phyloP scores from a whole-genome alignment of 2,797 vertebrate genomes.

The Amphiprion clarkii region DNA sequence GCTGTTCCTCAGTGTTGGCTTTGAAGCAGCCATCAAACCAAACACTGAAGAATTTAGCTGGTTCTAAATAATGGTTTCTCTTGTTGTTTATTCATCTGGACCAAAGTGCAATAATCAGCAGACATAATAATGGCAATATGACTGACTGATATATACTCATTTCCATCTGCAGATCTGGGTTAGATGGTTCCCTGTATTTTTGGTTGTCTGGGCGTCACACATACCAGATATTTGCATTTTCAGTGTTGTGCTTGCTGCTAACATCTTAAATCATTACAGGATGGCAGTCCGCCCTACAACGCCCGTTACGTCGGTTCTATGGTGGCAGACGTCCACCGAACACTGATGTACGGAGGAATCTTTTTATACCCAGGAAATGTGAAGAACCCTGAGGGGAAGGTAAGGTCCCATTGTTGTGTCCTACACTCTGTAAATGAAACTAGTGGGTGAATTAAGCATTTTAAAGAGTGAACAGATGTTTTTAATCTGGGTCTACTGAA shows the following conservation, averaged over 20 bases:
- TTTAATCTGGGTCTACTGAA: too few relatives aligned
- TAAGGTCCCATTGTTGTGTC: constrained; percentile 50
- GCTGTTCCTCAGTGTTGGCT: not conserved
- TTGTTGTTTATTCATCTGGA: too few relatives aligned
- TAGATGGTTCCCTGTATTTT: not conserved
- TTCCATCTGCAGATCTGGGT: not conserved
- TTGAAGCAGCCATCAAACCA: too few relatives aligned
- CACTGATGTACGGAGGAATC: constrained; percentile 96
- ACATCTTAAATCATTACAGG: constrained; percentile 77
- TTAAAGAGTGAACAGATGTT: too few relatives aligned
- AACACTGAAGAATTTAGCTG: too few relatives aligned
- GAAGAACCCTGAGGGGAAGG: constrained; percentile 96
- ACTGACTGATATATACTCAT: not conserved
- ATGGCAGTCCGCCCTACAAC: constrained; percentile 90
- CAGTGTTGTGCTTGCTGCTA: too few relatives aligned
- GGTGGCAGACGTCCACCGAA: constrained; percentile 98
- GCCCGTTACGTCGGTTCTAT: constrained; percentile 96
- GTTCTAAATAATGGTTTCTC: too few relatives aligned
- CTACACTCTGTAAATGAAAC: not conserved
- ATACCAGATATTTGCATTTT: too few relatives aligned
- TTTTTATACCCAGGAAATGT: constrained; percentile 95
- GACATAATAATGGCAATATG: not conserved
- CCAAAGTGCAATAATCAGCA: not conserved
- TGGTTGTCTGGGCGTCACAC: too few relatives aligned
- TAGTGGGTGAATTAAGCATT: too few relatives aligned